A percentile compares a stretch with the other conserved stretches of the same genome.
Evolutionary conservation across 2,113 vertebrate species (phyloP).

Genomic region (Fulica atra): DNA sequence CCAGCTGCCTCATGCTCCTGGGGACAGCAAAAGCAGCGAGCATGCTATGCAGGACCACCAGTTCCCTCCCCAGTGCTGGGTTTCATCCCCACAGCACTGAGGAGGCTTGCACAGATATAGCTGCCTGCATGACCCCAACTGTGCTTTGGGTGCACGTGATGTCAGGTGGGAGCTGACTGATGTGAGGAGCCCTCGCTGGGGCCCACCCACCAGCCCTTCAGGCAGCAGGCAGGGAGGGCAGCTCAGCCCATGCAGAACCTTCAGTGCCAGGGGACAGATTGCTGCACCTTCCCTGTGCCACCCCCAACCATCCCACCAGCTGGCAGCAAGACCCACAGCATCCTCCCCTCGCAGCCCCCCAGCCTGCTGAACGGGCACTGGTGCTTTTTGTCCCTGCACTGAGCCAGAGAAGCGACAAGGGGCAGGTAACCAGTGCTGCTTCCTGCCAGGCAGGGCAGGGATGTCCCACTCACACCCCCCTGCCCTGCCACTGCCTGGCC

Average conservation of each 20-base stretch:
- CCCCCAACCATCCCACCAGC: background rate
- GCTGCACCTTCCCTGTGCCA: background rate
- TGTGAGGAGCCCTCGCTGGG: background rate
- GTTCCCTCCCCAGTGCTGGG: accelerated
- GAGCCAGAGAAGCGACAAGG: accelerated
- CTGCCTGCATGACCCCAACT: accelerated
- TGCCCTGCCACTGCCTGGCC: background rate
- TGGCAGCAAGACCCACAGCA: background rate
- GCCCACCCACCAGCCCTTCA: background rate
- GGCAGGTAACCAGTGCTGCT: accelerated
- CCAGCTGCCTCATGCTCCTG: accelerated
- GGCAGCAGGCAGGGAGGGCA: background rate
- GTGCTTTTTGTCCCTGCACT: background rate
- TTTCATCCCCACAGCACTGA: background rate
- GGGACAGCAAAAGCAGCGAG: accelerated
- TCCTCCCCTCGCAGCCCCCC: background rate
- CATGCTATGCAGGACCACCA: background rate
- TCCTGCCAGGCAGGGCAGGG: accelerated
- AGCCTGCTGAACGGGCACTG: no score
- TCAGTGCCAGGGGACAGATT: background rate
- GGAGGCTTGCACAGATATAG: background rate
- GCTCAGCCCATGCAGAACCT: background rate
- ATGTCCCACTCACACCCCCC: background rate
- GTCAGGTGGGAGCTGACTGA: background rate
- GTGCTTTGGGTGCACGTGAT: background rate